Evolutionary conservation across 2,888 invertebrate species (phyloP).

Genomic region (Hydropsyche betteni): DNA sequence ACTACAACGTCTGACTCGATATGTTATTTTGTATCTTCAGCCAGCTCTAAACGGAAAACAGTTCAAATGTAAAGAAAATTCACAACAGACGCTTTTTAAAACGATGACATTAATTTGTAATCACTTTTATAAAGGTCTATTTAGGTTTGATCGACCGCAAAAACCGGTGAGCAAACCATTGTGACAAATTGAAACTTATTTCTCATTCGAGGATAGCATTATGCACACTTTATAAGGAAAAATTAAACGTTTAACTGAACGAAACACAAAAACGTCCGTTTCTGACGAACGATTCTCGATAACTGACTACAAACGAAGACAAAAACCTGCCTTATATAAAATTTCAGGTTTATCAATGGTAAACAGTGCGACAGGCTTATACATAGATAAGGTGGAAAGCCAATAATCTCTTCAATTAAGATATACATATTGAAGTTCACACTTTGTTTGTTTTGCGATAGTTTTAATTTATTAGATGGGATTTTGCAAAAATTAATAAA

Average conservation of each 20-base stretch:
- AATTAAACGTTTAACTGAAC: background rate
- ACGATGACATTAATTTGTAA: background rate
- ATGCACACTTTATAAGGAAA: conserved; percentile 1
- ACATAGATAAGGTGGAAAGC: conserved; percentile 4
- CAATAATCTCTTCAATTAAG: conserved; percentile 15
- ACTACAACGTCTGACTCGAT: background rate
- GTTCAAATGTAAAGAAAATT: background rate
- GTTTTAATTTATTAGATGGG: no score
- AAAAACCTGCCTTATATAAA: background rate
- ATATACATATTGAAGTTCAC: conserved; percentile 13
- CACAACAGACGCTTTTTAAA: background rate
- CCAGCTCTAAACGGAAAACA: conserved; percentile 13
- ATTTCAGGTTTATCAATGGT: conserved; percentile 13
- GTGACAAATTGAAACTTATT: conserved; percentile 10
- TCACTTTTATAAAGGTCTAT: background rate
- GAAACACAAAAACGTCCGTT: background rate
- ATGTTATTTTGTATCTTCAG: background rate
- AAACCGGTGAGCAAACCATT: conserved; percentile 26
- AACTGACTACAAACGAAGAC: background rate
- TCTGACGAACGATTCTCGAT: background rate
- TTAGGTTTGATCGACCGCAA: conserved; percentile 16
- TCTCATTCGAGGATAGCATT: background rate
- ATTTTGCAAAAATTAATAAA: no score
- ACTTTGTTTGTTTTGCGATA: no score
- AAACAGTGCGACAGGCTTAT: conserved; percentile 13